Percentiles rank a stretch among this genome's conserved stretches.
Evolutionary conservation across 2,113 vertebrate species (phyloP).

Genomic region (Cebus imitator): DNA sequence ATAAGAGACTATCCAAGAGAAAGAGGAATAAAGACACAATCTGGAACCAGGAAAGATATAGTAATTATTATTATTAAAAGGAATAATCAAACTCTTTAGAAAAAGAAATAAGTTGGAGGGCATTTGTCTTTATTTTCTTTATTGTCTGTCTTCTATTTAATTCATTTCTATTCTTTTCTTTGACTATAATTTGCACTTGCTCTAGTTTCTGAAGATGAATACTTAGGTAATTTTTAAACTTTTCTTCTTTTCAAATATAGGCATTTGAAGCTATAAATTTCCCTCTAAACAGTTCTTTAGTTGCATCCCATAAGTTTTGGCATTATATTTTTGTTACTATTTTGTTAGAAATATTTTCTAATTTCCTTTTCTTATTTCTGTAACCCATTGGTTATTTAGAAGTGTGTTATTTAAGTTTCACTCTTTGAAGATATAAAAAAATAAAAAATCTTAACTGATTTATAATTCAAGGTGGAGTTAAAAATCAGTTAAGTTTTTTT

Average conservation of each 20-base stretch:
- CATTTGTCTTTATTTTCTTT: conserved; percentile 7
- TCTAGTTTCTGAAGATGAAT: conserved; percentile 24
- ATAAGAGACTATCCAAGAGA: not conserved
- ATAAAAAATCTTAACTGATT: not conserved
- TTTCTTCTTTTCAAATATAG: conserved; percentile 15
- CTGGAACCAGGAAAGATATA: not conserved
- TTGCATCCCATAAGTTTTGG: not conserved
- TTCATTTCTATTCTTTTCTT: not conserved
- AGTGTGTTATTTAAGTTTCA: not conserved
- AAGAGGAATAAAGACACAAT: not conserved
- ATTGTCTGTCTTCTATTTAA: not conserved
- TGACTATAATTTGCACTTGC: conserved; percentile 33
- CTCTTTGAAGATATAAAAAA: not conserved
- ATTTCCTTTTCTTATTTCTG: conserved; percentile 20
- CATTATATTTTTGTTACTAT: not conserved
- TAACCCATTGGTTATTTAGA: conserved; percentile 7
- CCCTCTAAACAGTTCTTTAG: not conserved
- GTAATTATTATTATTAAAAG: not conserved
- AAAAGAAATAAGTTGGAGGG: not conserved
- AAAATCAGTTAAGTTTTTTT: too few relatives aligned
- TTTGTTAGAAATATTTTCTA: conserved; percentile 34
- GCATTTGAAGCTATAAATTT: not conserved
- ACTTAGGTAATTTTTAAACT: conserved; percentile 19
- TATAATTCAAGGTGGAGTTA: not conserved
- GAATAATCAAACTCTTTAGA: not conserved